phyloP scores from a whole-genome alignment of 2,797 vertebrate genomes.

The Alcedo atthis region DNA sequence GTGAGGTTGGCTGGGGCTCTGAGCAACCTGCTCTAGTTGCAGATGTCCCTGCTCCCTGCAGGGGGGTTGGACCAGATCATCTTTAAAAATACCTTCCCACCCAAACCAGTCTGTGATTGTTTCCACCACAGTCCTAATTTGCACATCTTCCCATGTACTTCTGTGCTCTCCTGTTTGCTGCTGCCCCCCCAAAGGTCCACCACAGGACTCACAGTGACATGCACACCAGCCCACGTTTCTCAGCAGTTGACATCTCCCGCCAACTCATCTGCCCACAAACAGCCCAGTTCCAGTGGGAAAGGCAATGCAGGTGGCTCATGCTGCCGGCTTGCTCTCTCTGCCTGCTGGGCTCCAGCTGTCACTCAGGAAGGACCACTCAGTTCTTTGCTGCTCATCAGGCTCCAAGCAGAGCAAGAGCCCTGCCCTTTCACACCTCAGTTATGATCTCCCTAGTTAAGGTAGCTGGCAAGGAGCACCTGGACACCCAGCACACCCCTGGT shows the following conservation, averaged over 20 bases:
- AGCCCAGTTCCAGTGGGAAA: not conserved
- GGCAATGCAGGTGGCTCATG: not conserved
- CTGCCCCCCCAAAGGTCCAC: not conserved
- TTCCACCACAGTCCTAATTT: not conserved
- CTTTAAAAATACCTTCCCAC: not conserved
- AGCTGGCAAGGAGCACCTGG: not conserved
- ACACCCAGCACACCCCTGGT: not conserved
- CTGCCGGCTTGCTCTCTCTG: not conserved
- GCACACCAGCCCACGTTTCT: not conserved
- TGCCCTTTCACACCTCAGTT: not conserved
- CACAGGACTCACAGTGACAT: not conserved
- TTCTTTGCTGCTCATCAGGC: rapidly evolving
- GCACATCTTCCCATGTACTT: not conserved
- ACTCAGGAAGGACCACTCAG: not conserved
- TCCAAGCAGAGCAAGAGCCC: not conserved
- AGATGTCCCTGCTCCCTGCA: not conserved
- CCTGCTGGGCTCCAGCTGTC: not conserved
- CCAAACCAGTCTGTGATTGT: not conserved
- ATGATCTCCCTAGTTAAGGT: not conserved
- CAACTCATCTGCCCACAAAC: not conserved
- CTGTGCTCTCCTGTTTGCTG: not conserved
- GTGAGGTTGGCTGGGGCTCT: not conserved
- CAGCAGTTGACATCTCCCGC: not conserved
- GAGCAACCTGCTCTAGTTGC: not conserved
- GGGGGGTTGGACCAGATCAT: not conserved